Evolutionary conservation across 2,888 invertebrate genomes (phyloP), one percentile per base, ranked within the genome.

Genomic region (Saturnia japonica): DNA sequence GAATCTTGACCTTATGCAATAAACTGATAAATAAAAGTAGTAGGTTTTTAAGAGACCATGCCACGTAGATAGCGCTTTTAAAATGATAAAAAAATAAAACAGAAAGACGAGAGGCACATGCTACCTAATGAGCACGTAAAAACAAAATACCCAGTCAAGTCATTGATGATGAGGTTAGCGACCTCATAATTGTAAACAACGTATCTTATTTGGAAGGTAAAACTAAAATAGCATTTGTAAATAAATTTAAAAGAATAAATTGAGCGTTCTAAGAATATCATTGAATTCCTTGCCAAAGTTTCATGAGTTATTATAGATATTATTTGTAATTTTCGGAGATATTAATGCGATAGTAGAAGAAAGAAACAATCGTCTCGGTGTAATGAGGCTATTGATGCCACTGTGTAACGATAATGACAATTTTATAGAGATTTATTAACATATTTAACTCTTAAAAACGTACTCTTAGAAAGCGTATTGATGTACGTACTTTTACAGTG

Each of bases 171-270:
- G 78, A 77, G 87, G 90, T 87, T 82, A 87, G 72, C 85, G 87
- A 71, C 86, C 90, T 81, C 77, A 72, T 75, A 80, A 79, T 74
- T 76, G 79, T 84, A 86, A 88, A 87, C 84, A 88, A 80, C 77
- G 72, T 75, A 64, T 80, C 81, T 78, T 82, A 82, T 83, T 80
- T 76, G 81, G 82, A 80, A 80, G 77, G 75, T 80, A 82, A 69
- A 76, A 77, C 76, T 72, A 73, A 84, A 87, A 86, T 84, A 86
- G 77, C 76, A 71, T 74, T 70, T 74, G 77, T 78, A 81, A 81
- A 83, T 82, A 77, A 74, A 83, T 74, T 68, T 70, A 60, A 57
- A 70, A 70, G 45, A 62, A 73, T 73, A 66, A 72, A 69, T 42
- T 72, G 72, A 74, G 67, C 72, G 68, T 70, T 54, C 45, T 28